Conservation (phyloP, 2,113 vertebrate species). For the Rhagologus leucostigma region DNA sequence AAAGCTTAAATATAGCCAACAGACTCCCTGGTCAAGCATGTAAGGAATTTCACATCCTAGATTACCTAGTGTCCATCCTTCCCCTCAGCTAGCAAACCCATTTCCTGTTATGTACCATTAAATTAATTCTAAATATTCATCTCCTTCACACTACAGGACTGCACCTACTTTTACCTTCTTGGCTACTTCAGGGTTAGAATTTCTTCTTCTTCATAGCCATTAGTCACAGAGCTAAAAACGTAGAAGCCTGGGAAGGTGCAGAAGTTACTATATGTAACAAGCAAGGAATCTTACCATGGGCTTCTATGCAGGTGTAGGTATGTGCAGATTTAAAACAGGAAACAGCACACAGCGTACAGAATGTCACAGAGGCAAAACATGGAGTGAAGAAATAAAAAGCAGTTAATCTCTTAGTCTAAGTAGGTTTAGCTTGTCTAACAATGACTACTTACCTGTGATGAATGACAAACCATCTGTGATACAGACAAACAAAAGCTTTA, state of each 20-base stretch:
- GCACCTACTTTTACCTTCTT: background rate
- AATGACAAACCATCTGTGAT: background rate
- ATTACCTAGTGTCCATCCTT: background rate
- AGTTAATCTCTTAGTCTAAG: conserved; percentile 48
- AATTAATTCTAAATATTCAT: background rate
- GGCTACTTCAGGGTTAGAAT: background rate
- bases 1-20: background rate
- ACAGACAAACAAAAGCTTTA: background rate
- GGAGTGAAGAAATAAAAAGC: conserved; percentile 61
- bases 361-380: conserved; percentile 63
- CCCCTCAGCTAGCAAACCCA: background rate
- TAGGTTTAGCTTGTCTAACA: conserved; percentile 23
- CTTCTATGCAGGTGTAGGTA: conserved; percentile 49
- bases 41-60: background rate
- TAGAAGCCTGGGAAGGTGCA: conserved; percentile 3
- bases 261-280: background rate
- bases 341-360: conserved; percentile 53
- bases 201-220: background rate
- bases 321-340: conserved; percentile 52
- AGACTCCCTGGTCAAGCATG: background rate
- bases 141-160: background rate
- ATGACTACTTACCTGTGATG: background rate
- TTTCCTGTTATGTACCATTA: background rate
- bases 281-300: conserved; percentile 51
- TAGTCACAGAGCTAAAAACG: background rate